phyloP scores from a whole-genome alignment of 1,140 invertebrate species.

The Drosophila prosaltans region DNA sequence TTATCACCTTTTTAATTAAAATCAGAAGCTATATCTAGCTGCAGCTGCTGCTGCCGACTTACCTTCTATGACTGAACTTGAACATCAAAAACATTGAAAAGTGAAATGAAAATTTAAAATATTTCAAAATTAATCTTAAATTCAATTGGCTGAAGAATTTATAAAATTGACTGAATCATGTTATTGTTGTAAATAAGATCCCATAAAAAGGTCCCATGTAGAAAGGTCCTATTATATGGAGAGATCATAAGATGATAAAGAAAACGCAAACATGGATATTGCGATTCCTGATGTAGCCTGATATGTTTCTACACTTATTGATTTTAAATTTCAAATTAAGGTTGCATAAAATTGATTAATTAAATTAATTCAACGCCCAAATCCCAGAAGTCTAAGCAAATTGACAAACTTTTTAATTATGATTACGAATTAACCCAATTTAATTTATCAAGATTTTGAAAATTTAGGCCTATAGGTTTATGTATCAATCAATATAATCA shows the following conservation, averaged over 20 bases:
- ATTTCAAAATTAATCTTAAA: too few species aligned
- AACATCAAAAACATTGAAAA: constrained; percentile 39
- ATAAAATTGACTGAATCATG: too few species aligned
- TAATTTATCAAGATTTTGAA: background rate
- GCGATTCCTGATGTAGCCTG: too few species aligned
- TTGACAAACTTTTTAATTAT: constrained; percentile 4
- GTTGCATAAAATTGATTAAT: background rate
- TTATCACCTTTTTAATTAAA: constrained; percentile 8
- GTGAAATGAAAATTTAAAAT: background rate
- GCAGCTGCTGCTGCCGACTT: constrained; percentile 42
- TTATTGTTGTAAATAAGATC: too few species aligned
- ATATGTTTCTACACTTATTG: too few species aligned
- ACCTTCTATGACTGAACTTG: constrained; percentile 56
- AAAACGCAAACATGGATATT: too few species aligned
- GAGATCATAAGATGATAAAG: too few species aligned
- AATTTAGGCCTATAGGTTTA: background rate
- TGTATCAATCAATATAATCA: constrained; percentile 4
- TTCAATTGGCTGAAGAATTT: too few species aligned
- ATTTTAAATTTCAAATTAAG: too few species aligned
- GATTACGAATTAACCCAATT: background rate
- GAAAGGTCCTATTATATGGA: too few species aligned
- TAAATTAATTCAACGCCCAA: background rate
- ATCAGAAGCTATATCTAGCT: constrained; percentile 10
- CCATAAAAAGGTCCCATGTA: too few species aligned
- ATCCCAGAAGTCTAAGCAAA: background rate